Conservation (phyloP, 2,113 vertebrate genomes). For the Otis tarda region DNA sequence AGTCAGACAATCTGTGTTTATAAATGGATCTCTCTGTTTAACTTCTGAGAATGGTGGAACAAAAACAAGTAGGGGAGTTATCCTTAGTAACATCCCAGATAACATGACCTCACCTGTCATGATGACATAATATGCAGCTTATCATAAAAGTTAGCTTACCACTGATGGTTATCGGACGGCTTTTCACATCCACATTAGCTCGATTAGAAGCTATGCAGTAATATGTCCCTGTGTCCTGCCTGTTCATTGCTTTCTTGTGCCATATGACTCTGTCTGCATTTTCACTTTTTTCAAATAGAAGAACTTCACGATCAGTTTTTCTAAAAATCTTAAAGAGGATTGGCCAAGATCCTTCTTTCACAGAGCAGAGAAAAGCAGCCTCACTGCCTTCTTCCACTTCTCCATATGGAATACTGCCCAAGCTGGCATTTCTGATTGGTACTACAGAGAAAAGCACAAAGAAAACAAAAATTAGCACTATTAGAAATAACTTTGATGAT, state of each 20-base stretch:
- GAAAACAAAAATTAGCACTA: neutral
- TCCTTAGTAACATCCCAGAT: neutral
- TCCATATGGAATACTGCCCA: neutral
- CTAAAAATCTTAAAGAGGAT: constrained; percentile 60
- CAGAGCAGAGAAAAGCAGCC: constrained; percentile 34
- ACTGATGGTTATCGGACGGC: constrained; percentile 30
- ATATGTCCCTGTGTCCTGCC: constrained; percentile 52
- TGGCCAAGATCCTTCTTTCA: constrained; percentile 60
- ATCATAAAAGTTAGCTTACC: constrained; percentile 22
- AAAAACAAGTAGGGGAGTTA: neutral
- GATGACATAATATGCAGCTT: neutral
- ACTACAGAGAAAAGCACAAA: constrained; percentile 26
- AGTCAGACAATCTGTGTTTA: neutral
- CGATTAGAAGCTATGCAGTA: constrained; percentile 57
- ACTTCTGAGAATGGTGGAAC: neutral
- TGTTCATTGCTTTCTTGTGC: constrained; percentile 15
- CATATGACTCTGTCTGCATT: neutral
- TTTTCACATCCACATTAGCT: constrained; percentile 19
- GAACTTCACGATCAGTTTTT: constrained; percentile 9
- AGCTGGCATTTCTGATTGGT: constrained; percentile 23
- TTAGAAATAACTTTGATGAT: neutral
- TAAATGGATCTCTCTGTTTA: neutral
- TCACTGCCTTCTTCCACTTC: constrained; percentile 57
- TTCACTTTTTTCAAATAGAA: neutral
- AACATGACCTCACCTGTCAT: neutral